Conservation (phyloP, 2,888 invertebrate genomes). For the Ochropleura leucogaster region DNA sequence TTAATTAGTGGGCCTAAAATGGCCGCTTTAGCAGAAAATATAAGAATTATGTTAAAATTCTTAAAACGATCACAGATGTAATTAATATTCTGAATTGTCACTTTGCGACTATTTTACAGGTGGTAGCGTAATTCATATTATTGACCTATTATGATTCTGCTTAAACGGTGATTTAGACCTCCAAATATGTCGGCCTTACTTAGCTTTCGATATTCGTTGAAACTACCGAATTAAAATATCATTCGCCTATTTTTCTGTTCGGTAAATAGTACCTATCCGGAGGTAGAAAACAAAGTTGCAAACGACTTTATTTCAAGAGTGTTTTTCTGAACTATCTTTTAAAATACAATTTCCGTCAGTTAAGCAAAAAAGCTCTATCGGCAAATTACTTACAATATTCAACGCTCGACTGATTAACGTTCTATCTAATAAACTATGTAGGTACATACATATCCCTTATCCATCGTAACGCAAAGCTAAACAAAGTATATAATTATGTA, state of each 20-base stretch:
- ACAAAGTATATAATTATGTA: slow-evolving; percentile 76
- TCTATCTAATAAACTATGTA: slow-evolving; percentile 19
- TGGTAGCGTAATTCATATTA: no score
- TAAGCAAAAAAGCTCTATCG: slow-evolving; percentile 21
- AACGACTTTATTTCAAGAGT: background rate
- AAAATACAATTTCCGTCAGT: slow-evolving; percentile 5
- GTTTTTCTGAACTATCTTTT: slow-evolving; percentile 5
- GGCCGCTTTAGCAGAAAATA: no score
- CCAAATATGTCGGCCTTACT: background rate
- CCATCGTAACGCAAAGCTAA: slow-evolving; percentile 48
- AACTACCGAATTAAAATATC: background rate
- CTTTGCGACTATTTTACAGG: no score
- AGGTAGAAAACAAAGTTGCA: slow-evolving; percentile 6
- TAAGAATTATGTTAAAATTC: no score
- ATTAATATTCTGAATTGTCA: no score
- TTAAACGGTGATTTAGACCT: no score
- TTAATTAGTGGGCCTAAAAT: no score
- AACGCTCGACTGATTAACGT: slow-evolving; percentile 30
- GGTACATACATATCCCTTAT: slow-evolving; percentile 9
- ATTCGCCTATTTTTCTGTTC: background rate
- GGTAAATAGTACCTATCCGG: background rate
- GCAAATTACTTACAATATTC: slow-evolving; percentile 32
- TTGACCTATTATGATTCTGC: no score
- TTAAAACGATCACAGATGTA: no score
- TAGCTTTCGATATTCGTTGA: background rate